A percentile compares a stretch with the other conserved stretches of the same genome.
Evolutionary conservation across 2,797 vertebrate genomes (phyloP).

Genomic region (Hapalemur alaotrensis): DNA sequence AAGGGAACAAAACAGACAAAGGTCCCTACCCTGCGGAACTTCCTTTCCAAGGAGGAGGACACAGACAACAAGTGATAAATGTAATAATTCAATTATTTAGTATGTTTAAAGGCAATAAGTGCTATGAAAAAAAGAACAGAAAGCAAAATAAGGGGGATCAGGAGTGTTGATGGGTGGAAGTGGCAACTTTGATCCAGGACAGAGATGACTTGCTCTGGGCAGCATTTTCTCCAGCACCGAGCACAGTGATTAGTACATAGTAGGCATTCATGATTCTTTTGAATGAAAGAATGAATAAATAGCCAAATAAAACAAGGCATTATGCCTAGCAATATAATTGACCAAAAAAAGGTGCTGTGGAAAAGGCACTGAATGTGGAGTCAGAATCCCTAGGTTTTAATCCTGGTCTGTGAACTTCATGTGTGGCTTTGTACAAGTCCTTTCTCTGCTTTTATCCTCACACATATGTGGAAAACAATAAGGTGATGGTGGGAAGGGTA

Average conservation of each 20-base stretch:
- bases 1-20: slow-evolving; percentile 9
- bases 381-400: neutral
- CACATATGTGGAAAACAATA: neutral
- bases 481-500: neutral
- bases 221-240: neutral
- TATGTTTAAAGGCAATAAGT: neutral
- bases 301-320: neutral
- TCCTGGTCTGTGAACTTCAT: neutral
- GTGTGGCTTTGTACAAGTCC: neutral
- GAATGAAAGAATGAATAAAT: neutral
- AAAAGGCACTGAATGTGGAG: neutral
- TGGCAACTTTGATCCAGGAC: neutral
- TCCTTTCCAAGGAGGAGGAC: neutral
- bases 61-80: neutral
- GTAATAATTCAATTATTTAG: neutral
- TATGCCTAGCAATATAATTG: neutral
- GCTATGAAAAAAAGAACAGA: neutral
- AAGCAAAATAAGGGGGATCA: neutral
- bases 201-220: neutral
- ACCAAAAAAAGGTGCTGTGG: neutral
- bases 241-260: neutral
- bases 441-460: neutral
- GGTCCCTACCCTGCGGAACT: neutral
- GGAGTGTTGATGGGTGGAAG: neutral
- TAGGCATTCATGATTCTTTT: neutral